phyloP scores from a whole-genome alignment of 2,113 vertebrate species.

The Piaya cayana region DNA sequence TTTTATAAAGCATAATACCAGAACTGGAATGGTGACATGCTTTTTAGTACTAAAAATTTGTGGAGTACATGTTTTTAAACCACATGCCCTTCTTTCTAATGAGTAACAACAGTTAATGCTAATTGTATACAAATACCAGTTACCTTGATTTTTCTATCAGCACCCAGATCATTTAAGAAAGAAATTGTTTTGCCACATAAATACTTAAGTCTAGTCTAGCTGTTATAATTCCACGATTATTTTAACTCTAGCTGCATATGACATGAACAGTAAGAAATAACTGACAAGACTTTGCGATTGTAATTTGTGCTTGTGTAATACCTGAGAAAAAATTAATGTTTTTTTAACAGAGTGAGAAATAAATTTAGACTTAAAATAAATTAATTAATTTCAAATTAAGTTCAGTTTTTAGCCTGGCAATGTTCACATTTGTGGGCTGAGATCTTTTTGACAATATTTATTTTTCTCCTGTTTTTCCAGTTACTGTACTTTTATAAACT shows the following conservation, averaged over 20 bases:
- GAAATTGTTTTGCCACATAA: neutral
- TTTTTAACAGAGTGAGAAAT: neutral
- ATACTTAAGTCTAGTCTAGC: neutral
- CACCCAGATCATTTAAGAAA: neutral
- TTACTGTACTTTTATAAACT: neutral
- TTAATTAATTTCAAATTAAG: no score
- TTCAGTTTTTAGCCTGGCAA: neutral
- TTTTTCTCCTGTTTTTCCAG: neutral
- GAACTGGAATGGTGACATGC: neutral
- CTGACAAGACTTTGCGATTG: neutral
- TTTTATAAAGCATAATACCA: neutral
- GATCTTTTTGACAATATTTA: neutral
- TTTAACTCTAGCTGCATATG: neutral
- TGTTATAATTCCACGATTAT: neutral
- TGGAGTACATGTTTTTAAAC: neutral
- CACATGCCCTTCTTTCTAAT: neutral
- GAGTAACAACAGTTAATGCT: neutral
- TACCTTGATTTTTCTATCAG: neutral
- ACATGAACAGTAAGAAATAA: neutral
- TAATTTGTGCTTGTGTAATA: neutral
- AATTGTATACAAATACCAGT: neutral
- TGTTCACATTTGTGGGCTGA: neutral
- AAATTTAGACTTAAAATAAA: neutral
- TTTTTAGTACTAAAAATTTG: neutral
- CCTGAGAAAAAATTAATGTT: neutral